phyloP scores from a whole-genome alignment of 2,113 vertebrate species.

The Neodontobutis hainanensis region DNA sequence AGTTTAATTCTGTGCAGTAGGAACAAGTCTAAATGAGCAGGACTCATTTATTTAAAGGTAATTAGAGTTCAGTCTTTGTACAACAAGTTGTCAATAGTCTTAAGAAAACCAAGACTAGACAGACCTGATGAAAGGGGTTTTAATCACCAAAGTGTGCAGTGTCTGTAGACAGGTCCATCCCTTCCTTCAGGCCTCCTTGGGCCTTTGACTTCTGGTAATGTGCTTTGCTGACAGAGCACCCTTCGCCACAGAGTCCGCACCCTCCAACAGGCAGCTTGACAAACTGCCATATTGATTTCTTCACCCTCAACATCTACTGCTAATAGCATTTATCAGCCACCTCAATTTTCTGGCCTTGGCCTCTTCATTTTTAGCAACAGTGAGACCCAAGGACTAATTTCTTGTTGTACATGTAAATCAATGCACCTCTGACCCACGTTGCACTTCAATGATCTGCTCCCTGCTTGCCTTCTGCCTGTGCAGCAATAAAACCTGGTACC shows the following conservation, averaged over 20 bases:
- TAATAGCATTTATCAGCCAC: constrained; percentile 87
- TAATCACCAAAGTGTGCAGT: constrained; percentile 95
- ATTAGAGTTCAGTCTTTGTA: constrained; percentile 84
- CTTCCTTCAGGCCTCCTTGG: constrained; percentile 75
- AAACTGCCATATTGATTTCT: constrained; percentile 94
- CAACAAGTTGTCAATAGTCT: constrained; percentile 83
- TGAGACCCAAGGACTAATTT: constrained; percentile 94
- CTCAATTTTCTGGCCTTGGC: constrained; percentile 89
- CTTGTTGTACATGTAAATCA: constrained; percentile 98
- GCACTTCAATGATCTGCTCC: constrained; percentile 75
- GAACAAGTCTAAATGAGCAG: constrained; percentile 81
- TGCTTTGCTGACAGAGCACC: constrained; percentile 91
- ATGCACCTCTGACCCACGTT: constrained; percentile 87
- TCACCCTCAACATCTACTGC: constrained; percentile 79
- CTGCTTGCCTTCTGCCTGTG: constrained; percentile 60
- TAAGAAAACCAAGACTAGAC: constrained; percentile 77
- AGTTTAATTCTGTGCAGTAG: constrained; percentile 59
- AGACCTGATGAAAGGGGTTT: constrained; percentile 92
- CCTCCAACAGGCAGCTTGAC: constrained; percentile 87
- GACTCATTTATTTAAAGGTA: constrained; percentile 86
- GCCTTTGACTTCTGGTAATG: constrained; percentile 96
- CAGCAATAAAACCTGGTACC: background rate
- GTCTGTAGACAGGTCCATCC: constrained; percentile 70
- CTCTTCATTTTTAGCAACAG: constrained; percentile 88
- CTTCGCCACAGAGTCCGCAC: constrained; percentile 77